Evolutionary conservation across 1,140 invertebrate species (phyloP).

Genomic region (Drosophila pseudoananassae): DNA sequence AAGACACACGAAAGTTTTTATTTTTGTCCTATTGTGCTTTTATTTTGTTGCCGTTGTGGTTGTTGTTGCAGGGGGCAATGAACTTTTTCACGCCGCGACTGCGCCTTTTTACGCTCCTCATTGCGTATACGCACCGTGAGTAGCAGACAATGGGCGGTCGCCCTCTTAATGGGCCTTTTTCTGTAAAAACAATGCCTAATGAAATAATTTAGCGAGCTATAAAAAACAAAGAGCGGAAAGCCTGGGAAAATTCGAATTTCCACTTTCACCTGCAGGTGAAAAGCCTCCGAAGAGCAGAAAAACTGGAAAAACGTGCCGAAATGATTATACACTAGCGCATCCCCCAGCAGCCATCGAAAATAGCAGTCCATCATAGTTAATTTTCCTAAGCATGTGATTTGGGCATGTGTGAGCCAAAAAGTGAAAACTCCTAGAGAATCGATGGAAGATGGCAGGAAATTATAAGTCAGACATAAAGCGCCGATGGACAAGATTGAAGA

Average conservation of each 20-base stretch:
- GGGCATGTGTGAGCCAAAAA: constrained; percentile 18
- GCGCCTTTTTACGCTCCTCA: constrained; percentile 27
- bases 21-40: constrained; percentile 10
- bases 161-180: constrained; percentile 21
- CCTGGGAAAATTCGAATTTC: constrained; percentile 55
- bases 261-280: constrained; percentile 53
- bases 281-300: constrained; percentile 5
- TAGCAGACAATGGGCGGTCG: constrained; percentile 42
- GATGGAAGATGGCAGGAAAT: constrained; percentile 42
- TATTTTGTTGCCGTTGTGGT: background rate
- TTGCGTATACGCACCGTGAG: constrained; percentile 66
- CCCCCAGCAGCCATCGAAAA: constrained; percentile 22
- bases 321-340: constrained; percentile 44
- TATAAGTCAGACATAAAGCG: constrained; percentile 30
- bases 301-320: constrained; percentile 38
- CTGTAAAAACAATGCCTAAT: constrained; percentile 20
- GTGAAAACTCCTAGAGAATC: constrained; percentile 41
- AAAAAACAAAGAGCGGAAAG: constrained; percentile 13
- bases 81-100: constrained; percentile 49
- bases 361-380: constrained; percentile 33
- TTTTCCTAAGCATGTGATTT: constrained; percentile 12
- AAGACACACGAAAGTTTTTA: constrained; percentile 57
- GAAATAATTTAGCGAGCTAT: constrained; percentile 28
- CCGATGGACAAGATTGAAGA: background rate
- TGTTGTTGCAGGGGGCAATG: constrained; percentile 42